Conservation (phyloP, 2,797 vertebrate species). For the Lateolabrax maculatus region DNA sequence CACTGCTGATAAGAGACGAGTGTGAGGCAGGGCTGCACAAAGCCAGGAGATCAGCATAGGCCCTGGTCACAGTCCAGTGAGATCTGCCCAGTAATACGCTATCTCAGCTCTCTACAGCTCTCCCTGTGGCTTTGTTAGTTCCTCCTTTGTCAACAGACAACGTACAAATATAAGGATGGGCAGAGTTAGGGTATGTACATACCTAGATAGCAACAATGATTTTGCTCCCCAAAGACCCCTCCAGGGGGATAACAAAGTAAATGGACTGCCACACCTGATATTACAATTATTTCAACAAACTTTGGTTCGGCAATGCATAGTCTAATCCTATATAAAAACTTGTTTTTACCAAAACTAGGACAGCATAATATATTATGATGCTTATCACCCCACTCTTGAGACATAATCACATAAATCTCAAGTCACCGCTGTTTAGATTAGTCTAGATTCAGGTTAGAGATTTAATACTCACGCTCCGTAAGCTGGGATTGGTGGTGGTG, state of each 20-base stretch:
- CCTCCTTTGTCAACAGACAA: conserved; percentile 59
- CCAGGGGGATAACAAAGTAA: conserved; percentile 6
- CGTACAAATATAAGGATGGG: conserved; percentile 18
- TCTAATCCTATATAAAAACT: not conserved
- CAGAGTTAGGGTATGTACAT: conserved; percentile 11
- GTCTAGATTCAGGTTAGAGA: not conserved
- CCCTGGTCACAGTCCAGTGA: conserved; percentile 71
- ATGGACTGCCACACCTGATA: not conserved
- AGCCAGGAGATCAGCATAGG: conserved; percentile 70
- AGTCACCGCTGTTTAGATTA: too few species aligned
- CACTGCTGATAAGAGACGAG: conserved; percentile 71
- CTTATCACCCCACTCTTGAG: too few species aligned
- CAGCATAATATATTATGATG: not conserved
- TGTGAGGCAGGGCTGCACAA: conserved; percentile 61
- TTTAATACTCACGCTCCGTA: conserved; percentile 94
- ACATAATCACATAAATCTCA: not conserved
- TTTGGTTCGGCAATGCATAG: too few species aligned
- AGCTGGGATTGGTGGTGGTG: conserved; percentile 93
- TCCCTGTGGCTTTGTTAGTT: conserved; percentile 66
- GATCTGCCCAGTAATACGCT: conserved; percentile 70
- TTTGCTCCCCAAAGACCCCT: conserved; percentile 7
- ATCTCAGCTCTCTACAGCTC: conserved; percentile 49
- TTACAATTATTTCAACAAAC: not conserved
- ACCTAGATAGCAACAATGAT: conserved; percentile 28
- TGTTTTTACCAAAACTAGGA: not conserved